Percentiles rank a stretch among this genome's conserved stretches.
Evolutionary conservation across 2,113 vertebrate genomes (phyloP).

Genomic region (Ranitomeya imitator): DNA sequence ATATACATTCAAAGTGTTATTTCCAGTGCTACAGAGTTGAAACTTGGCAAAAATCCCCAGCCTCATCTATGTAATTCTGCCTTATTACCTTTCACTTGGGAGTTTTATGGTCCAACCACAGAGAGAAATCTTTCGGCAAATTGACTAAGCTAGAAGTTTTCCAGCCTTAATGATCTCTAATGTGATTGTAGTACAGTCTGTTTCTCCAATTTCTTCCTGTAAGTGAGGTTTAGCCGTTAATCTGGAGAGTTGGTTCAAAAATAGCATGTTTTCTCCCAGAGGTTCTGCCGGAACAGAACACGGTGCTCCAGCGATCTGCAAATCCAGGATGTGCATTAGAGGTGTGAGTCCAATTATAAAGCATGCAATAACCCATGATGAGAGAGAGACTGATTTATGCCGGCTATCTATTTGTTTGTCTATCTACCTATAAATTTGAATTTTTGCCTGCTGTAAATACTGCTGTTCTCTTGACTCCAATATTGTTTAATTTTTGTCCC

Average conservation of each 20-base stretch:
- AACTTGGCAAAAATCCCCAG: neutral
- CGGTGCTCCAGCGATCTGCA: neutral
- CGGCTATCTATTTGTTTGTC: neutral
- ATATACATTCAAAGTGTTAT: neutral
- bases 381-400: neutral
- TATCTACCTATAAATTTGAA: neutral
- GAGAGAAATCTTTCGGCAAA: neutral
- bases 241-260: neutral
- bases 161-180: neutral
- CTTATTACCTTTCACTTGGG: neutral
- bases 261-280: neutral
- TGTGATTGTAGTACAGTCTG: constrained; percentile 20
- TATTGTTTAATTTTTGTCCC: too few relatives aligned
- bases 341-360: neutral
- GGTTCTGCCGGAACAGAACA: constrained; percentile 9
- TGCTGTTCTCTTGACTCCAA: too few relatives aligned
- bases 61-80: neutral
- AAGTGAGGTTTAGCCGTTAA: neutral
- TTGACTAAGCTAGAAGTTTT: neutral
- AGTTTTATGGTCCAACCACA: neutral
- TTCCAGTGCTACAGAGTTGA: neutral
- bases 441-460: too few relatives aligned
- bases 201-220: constrained; percentile 1
- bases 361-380: neutral
- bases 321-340: neutral